Percentiles rank a stretch among this genome's conserved stretches.
phyloP scores from a whole-genome alignment of 1,140 invertebrate genomes.

The Drosophila ambigua region DNA sequence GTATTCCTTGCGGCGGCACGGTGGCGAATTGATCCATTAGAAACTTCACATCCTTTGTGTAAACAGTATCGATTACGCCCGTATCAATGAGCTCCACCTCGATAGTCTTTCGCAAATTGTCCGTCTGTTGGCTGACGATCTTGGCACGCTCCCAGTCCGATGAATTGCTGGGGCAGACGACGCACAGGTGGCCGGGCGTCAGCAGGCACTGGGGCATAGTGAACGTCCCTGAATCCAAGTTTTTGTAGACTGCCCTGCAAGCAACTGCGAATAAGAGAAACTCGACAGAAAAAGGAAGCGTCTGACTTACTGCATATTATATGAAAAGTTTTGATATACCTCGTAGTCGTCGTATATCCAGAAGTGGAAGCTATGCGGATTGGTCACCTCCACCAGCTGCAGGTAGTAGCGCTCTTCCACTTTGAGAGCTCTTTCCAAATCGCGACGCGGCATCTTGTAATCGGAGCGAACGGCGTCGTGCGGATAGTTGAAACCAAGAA shows the following conservation, averaged over 20 bases:
- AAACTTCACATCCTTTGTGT: constrained; percentile 48
- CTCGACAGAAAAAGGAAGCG: not conserved
- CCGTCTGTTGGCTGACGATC: constrained; percentile 37
- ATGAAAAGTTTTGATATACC: constrained; percentile 8
- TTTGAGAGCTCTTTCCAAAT: constrained; percentile 7
- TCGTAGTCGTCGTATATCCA: constrained; percentile 58
- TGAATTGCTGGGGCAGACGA: not conserved
- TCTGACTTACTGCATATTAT: constrained; percentile 63
- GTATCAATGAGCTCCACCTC: constrained; percentile 67
- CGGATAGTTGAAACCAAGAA: constrained; percentile 65
- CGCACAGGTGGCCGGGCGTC: constrained; percentile 63
- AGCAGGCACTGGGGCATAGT: constrained; percentile 52
- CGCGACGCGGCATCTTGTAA: constrained; percentile 23
- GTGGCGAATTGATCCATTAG: constrained; percentile 50
- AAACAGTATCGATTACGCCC: constrained; percentile 44
- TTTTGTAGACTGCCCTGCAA: constrained; percentile 35
- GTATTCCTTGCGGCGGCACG: constrained; percentile 48
- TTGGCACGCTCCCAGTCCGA: constrained; percentile 61
- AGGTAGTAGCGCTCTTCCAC: constrained; percentile 30
- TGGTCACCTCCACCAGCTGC: constrained; percentile 53
- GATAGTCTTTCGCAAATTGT: constrained; percentile 8
- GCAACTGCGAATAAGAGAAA: not conserved
- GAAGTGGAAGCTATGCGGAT: constrained; percentile 67
- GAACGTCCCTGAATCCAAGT: constrained; percentile 8
- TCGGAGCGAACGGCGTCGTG: constrained; percentile 45